phyloP scores from a whole-genome alignment of 2,888 invertebrate species.

The Clistopyga incitator region DNA sequence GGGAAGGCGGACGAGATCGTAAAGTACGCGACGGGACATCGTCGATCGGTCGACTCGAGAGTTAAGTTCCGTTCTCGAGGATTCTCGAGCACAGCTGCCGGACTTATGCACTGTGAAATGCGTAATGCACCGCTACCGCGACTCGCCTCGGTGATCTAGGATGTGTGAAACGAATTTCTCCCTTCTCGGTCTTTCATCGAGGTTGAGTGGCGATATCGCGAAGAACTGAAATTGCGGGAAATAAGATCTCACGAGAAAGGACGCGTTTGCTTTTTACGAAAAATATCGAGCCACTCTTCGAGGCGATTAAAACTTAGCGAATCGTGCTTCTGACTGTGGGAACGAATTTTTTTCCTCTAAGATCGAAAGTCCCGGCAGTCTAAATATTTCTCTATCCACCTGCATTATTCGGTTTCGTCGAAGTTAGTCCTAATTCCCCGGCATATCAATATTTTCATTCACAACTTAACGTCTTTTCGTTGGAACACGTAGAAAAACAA shows the following conservation, averaged over 20 bases:
- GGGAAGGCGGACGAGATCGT: slow-evolving; percentile 50
- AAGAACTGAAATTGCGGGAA: background rate
- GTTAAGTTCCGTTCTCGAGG: slow-evolving; percentile 57
- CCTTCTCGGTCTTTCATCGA: slow-evolving; percentile 56
- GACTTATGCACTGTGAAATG: slow-evolving; percentile 82
- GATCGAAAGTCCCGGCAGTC: slow-evolving; percentile 49
- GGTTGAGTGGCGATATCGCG: slow-evolving; percentile 26
- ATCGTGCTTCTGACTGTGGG: slow-evolving; percentile 35
- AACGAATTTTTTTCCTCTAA: slow-evolving; percentile 39
- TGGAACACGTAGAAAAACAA: slow-evolving; percentile 76
- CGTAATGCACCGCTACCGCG: slow-evolving; percentile 75
- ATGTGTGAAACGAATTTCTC: slow-evolving; percentile 71
- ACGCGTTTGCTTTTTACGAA: background rate
- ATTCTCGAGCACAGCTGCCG: slow-evolving; percentile 74
- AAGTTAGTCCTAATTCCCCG: slow-evolving; percentile 64
- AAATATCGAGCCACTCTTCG: background rate
- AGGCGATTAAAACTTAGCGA: slow-evolving; percentile 42
- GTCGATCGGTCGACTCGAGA: slow-evolving; percentile 70
- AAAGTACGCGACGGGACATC: slow-evolving; percentile 78
- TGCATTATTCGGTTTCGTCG: slow-evolving; percentile 40
- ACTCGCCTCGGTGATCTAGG: slow-evolving; percentile 69
- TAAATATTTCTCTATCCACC: slow-evolving; percentile 72
- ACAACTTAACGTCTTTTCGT: slow-evolving; percentile 72
- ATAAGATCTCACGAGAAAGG: background rate
- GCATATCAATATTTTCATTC: slow-evolving; percentile 78